A percentile compares a stretch with the other conserved stretches of the same genome.
phyloP scores from a whole-genome alignment of 2,888 invertebrate genomes.

The Lochmaea crataegi region DNA sequence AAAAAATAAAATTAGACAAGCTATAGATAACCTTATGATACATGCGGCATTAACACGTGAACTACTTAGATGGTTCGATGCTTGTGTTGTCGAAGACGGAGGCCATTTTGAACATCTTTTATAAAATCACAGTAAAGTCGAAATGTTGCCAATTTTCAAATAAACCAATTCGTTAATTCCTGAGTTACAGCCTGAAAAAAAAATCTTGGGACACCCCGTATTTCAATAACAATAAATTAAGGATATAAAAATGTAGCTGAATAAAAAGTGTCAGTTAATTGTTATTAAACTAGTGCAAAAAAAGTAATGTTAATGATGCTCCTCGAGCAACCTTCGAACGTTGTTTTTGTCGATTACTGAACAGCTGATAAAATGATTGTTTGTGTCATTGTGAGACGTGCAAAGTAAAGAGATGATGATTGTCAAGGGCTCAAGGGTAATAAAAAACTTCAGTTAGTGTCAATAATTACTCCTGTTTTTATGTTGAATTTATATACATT shows the following conservation, averaged over 20 bases:
- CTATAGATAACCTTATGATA: no score
- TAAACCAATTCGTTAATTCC: no score
- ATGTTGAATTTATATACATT: constrained; percentile 24
- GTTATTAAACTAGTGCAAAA: background rate
- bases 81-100: no score
- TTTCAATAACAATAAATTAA: background rate
- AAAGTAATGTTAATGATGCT: background rate
- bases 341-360: background rate
- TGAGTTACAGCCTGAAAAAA: no score
- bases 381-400: constrained; percentile 10
- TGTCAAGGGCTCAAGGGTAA: constrained; percentile 18
- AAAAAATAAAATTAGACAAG: no score
- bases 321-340: constrained; percentile 12
- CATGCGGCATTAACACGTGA: no score
- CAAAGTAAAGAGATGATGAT: constrained; percentile 12
- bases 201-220: no score
- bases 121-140: no score
- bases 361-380: constrained; percentile 17
- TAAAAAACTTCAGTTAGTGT: constrained; percentile 18
- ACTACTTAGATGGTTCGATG: no score
- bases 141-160: no score
- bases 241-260: background rate
- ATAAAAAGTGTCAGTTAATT: background rate
- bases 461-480: constrained; percentile 25
- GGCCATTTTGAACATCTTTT: no score